A percentile compares a stretch with the other conserved stretches of the same genome.
phyloP scores from a whole-genome alignment of 2,888 invertebrate genomes.

The Ennomos erosarius region DNA sequence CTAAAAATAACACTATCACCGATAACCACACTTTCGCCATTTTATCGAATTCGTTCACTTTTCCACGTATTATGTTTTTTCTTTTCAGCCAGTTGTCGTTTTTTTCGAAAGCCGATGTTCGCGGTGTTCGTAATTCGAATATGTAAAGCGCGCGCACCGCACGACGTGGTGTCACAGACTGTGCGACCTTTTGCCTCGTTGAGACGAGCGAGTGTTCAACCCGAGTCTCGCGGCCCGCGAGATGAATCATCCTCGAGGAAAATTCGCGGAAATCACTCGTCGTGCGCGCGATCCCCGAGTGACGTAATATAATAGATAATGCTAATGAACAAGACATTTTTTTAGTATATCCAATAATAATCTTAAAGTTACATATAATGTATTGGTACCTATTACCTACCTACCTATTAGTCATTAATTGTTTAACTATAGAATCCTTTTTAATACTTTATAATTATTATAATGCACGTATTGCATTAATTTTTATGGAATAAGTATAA shows the following conservation, averaged over 20 bases:
- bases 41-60: constrained; percentile 39
- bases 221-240: constrained; percentile 42
- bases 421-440: too few relatives aligned
- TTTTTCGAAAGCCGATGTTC: constrained; percentile 14
- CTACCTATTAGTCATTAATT: too few relatives aligned
- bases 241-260: constrained; percentile 70
- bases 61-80: constrained; percentile 28
- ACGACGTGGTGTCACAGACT: constrained; percentile 58
- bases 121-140: constrained; percentile 51
- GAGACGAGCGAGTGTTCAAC: constrained; percentile 44
- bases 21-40: constrained; percentile 66
- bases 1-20: constrained; percentile 60
- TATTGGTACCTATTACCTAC: too few relatives aligned
- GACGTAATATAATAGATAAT: constrained; percentile 22
- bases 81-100: constrained; percentile 25
- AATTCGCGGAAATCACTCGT: constrained; percentile 67
- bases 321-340: too few relatives aligned
- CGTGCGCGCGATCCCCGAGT: constrained; percentile 35
- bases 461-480: too few relatives aligned
- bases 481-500: too few relatives aligned
- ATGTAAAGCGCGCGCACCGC: constrained; percentile 56
- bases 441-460: too few relatives aligned
- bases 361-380: too few relatives aligned
- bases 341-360: too few relatives aligned
- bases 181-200: constrained; percentile 46